Evolutionary conservation across 2,888 invertebrate species (phyloP).

Genomic region (Punctoribates punctum): DNA sequence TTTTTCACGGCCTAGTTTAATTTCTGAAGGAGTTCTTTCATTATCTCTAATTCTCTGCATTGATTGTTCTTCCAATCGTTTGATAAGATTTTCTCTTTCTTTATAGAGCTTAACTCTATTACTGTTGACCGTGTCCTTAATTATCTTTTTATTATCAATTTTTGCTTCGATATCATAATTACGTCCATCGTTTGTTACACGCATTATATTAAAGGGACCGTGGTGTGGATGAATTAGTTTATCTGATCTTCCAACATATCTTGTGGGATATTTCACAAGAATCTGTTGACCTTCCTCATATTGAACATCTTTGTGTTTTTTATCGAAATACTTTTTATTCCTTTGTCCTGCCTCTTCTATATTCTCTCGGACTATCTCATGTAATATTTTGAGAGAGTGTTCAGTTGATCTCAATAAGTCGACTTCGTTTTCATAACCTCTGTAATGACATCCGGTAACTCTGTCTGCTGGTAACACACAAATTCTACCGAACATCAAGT

Average conservation of each 20-base stretch:
- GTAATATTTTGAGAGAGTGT: neutral
- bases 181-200: neutral
- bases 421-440: neutral
- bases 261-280: slow-evolving; percentile 18
- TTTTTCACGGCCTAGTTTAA: too few relatives aligned
- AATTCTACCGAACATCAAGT: slow-evolving; percentile 46
- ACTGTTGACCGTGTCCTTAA: too few relatives aligned
- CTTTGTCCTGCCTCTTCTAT: neutral
- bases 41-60: too few relatives aligned
- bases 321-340: slow-evolving; percentile 20
- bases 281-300: slow-evolving; percentile 38
- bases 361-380: neutral
- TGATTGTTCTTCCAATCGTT: too few relatives aligned
- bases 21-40: too few relatives aligned
- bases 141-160: too few relatives aligned
- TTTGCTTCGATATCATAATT: neutral
- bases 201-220: slow-evolving; percentile 34
- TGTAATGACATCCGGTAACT: neutral
- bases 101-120: too few relatives aligned
- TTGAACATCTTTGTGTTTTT: neutral
- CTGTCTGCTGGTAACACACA: slow-evolving; percentile 45
- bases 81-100: neutral
- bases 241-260: slow-evolving; percentile 28
- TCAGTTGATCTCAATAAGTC: neutral
- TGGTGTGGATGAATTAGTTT: slow-evolving; percentile 38